These are phyloP conservation scores for Orchesella cincta DNA, from an alignment of 1,140 invertebrate genomes.

Conservation along the genomic window DNA sequence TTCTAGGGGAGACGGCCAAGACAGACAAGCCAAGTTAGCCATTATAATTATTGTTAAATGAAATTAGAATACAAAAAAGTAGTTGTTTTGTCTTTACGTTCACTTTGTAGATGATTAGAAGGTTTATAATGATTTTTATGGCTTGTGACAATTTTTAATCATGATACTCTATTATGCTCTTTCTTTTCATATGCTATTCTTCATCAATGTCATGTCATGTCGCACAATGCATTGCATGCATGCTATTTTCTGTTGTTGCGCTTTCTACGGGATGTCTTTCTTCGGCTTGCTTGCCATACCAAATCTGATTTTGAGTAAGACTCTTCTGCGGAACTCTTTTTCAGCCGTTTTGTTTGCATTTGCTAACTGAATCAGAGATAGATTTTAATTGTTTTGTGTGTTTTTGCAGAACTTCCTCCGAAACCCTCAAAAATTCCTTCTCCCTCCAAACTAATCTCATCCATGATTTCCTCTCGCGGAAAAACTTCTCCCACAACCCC, in stretches of 20 bases:
- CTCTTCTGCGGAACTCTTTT: no score
- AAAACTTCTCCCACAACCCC: constrained; percentile 16
- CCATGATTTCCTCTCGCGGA: constrained; percentile 13
- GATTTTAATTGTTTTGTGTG: constrained; percentile 21
- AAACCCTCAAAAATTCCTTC: constrained; percentile 55
- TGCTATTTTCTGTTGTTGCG: background rate
- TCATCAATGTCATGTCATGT: no score
- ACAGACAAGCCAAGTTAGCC: constrained; percentile 57
- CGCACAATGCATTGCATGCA: background rate
- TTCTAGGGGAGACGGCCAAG: constrained; percentile 8
- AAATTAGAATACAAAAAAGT: no score
- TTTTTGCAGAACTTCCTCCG: constrained; percentile 55
- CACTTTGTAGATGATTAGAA: no score
- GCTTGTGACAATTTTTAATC: background rate
- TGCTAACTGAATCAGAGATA: background rate
- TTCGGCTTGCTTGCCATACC: no score
- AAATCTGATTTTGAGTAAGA: no score
- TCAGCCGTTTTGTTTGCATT: no score
- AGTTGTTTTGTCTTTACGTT: no score
- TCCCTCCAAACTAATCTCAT: constrained; percentile 46
- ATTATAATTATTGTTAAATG: background rate
- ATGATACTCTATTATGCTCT: no score
- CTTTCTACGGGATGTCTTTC: no score
- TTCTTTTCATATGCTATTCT: no score
- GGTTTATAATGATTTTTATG: no score